These are phyloP conservation scores for Formicarius rufipectus DNA, from an alignment of 2,113 vertebrate species.

Conservation along the genomic window DNA sequence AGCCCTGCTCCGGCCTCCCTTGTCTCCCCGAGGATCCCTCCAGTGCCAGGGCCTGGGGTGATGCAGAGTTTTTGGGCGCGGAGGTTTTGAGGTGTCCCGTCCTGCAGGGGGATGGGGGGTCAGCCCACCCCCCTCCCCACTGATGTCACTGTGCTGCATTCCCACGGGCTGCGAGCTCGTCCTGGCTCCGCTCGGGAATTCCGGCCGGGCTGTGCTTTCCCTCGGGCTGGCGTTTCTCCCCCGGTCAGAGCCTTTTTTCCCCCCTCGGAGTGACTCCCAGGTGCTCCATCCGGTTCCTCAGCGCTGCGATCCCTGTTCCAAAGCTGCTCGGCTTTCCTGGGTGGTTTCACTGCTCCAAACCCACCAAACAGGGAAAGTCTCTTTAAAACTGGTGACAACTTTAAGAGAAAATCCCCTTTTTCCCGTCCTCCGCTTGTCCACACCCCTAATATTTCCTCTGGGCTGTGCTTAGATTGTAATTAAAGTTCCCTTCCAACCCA, in stretches of 20 bases:
- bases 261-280: neutral
- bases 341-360: neutral
- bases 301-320: fast-evolving
- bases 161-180: fast-evolving
- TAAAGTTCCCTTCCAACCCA: neutral
- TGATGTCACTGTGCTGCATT: neutral
- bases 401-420: neutral
- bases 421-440: neutral
- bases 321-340: neutral
- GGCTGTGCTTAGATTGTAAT: neutral
- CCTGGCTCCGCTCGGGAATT: fast-evolving
- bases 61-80: fast-evolving
- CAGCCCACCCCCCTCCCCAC: fast-evolving
- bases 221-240: neutral
- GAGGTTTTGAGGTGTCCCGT: neutral
- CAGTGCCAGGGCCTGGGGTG: fast-evolving
- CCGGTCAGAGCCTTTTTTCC: neutral
- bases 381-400: neutral
- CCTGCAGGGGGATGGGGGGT: fast-evolving
- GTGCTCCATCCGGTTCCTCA: fast-evolving
- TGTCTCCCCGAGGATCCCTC: fast-evolving
- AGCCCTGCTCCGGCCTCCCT: neutral
- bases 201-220: fast-evolving
- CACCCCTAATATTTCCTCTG: neutral
- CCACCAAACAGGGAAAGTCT: neutral